Evolutionary conservation across 2,113 vertebrate species (phyloP).

Genomic region (Elachura formosa): DNA sequence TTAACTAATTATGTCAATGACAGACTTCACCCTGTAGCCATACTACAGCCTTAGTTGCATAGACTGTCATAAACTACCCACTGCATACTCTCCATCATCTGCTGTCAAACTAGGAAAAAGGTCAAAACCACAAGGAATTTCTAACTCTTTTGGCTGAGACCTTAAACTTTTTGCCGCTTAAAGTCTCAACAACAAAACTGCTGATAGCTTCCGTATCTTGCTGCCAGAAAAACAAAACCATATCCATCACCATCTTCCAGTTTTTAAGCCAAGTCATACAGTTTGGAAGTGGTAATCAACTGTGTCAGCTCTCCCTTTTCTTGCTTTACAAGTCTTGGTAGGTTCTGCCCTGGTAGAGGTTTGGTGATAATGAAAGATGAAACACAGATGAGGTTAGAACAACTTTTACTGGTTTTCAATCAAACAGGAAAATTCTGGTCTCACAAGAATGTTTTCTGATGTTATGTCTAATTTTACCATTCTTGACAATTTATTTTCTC

Average conservation of each 20-base stretch:
- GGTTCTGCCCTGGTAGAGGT: background rate
- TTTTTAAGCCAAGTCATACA: background rate
- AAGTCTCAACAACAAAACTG: background rate
- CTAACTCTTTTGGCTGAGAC: background rate
- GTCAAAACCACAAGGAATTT: conserved; percentile 52
- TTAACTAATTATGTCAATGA: background rate
- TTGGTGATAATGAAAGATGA: background rate
- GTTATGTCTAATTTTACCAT: background rate
- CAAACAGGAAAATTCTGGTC: background rate
- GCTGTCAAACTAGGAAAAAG: conserved; percentile 17
- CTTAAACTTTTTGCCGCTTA: conserved; percentile 21
- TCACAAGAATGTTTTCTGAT: background rate
- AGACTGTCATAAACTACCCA: background rate
- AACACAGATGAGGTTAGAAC: background rate
- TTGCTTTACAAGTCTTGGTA: conserved; percentile 26
- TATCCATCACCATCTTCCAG: conserved; percentile 45
- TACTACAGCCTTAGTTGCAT: background rate
- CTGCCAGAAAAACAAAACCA: background rate
- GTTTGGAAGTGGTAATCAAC: conserved; percentile 8
- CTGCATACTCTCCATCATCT: background rate
- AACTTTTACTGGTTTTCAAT: background rate
- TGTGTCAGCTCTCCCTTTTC: conserved; percentile 18
- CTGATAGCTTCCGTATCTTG: conserved; percentile 2
- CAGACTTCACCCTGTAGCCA: background rate
- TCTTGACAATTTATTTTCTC: background rate